phyloP scores from a whole-genome alignment of 2,888 invertebrate species.

The Cerceris rybyensis region DNA sequence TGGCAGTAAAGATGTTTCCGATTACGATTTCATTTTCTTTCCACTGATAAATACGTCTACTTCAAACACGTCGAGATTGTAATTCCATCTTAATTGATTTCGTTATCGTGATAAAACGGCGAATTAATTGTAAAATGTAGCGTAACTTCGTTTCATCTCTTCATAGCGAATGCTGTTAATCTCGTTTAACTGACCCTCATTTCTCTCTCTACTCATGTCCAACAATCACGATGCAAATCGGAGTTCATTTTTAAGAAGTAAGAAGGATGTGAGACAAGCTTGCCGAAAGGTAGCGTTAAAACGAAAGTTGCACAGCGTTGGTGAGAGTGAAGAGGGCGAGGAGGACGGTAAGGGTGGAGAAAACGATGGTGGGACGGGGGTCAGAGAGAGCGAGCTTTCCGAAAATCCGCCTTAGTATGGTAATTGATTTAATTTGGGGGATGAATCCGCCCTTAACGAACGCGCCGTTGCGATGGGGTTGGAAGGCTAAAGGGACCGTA shows the following conservation, averaged over 20 bases:
- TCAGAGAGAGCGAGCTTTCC: slow-evolving; percentile 69
- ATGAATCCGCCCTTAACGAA: slow-evolving; percentile 80
- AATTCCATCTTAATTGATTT: no score
- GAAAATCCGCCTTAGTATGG: slow-evolving; percentile 79
- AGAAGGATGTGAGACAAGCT: slow-evolving; percentile 59
- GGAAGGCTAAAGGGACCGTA: slow-evolving; percentile 77
- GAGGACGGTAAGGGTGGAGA: slow-evolving; percentile 53
- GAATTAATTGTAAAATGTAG: no score
- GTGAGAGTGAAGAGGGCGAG: slow-evolving; percentile 27
- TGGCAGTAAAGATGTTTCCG: not conserved
- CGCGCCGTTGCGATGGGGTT: slow-evolving; percentile 73
- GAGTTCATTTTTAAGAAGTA: slow-evolving; percentile 63
- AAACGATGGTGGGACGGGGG: slow-evolving; percentile 51
- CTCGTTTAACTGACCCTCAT: slow-evolving; percentile 6
- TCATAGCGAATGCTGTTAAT: not conserved
- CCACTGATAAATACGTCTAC: no score
- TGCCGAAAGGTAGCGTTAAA: slow-evolving; percentile 63
- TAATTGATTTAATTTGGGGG: slow-evolving; percentile 81
- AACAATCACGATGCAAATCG: slow-evolving; percentile 27
- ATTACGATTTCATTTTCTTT: not conserved
- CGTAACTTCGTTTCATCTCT: not conserved
- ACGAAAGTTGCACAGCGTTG: slow-evolving; percentile 50
- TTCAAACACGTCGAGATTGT: no score
- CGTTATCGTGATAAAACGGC: no score
- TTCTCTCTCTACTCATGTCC: not conserved